Base-by-base conservation (phyloP, 2,113 vertebrate species). In the Romanogobio albipinnatus region DNA sequence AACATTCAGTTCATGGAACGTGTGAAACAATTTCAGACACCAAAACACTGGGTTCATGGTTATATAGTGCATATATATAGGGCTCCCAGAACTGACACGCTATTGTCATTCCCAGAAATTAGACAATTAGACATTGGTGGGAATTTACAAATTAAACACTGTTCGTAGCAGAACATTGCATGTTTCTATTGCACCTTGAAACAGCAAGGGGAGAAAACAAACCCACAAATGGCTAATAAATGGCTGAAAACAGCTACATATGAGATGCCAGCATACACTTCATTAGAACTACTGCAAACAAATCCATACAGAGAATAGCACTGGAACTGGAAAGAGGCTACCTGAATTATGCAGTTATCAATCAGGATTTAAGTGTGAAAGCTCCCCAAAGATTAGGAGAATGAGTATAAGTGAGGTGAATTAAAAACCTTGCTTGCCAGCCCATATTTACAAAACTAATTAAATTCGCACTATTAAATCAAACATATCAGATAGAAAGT, bases 401-500 rank as follows among this genome's bases (percentile, higher is more conserved):
- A 84, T 26, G 58, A 78, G 58, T 74, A 43, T 84, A 84, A 70
- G 84, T 76, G 70, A 39, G 53, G 59, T 76, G 74, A 81, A 85
- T 49, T 64, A 81, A 82, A 73, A 85, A 82, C 14, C 71, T 36
- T 80, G 73, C 66, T 79, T 83, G 80, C 84, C 77, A 86, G 74
- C 66, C 59, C 39, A 86, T 86, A 76, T 61, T 84, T 86, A 73
- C 68, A 66, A 76, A 68, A 61, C 74, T 86, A 86, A 88, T 88
- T 88, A 88, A 86, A 86, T 88, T 81, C 74, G 76, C 76, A 86
- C 70, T 81, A 84, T 61, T 49, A 59, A 88, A 68, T 86, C 81
- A 86, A 84, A 86, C 83, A 84, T 88, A 86, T 84, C 49, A 80
- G 24, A 81, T 84, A 83, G 80, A 86, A 86, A 70, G 77, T 76